phyloP scores from a whole-genome alignment of 2,888 invertebrate species.

The Hirtodrosophila confusa region DNA sequence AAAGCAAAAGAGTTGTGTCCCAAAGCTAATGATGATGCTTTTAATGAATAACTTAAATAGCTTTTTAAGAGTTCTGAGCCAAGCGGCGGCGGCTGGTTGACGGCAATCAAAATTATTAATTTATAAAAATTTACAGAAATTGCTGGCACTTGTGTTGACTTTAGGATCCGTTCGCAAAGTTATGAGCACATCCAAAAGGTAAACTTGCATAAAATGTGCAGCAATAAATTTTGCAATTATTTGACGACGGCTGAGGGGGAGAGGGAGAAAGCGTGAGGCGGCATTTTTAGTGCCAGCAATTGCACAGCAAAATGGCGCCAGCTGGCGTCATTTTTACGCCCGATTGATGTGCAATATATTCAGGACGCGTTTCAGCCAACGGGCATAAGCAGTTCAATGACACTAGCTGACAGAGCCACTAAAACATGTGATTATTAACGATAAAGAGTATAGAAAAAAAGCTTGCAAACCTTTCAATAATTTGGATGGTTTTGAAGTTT shows the following conservation, averaged over 20 bases:
- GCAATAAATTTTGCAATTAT: conserved; percentile 59
- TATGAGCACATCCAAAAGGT: conserved; percentile 57
- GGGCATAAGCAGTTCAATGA: conserved; percentile 21
- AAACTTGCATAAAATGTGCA: conserved; percentile 60
- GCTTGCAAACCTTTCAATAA: not conserved
- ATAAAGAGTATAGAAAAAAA: not conserved
- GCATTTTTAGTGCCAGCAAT: conserved; percentile 48
- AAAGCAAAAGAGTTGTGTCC: conserved; percentile 17
- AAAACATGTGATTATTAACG: not conserved
- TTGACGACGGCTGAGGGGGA: conserved; percentile 3
- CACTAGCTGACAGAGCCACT: conserved; percentile 5
- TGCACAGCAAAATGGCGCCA: conserved; percentile 59
- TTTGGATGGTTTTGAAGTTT: no score
- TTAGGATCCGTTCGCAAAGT: conserved; percentile 31
- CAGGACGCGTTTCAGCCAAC: conserved; percentile 32
- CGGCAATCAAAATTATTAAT: conserved; percentile 70
- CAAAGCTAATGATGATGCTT: conserved; percentile 59
- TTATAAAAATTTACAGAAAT: conserved; percentile 49
- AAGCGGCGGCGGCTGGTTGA: conserved; percentile 10
- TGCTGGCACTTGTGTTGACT: conserved; percentile 45
- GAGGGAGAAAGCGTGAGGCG: conserved; percentile 15
- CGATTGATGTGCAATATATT: conserved; percentile 70
- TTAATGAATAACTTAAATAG: conserved; percentile 65
- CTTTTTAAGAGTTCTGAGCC: conserved; percentile 26
- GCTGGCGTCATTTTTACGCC: conserved; percentile 56